These are phyloP conservation scores for Carassius auratus DNA, from an alignment of 2,113 vertebrate genomes.

Conservation along the genomic window DNA sequence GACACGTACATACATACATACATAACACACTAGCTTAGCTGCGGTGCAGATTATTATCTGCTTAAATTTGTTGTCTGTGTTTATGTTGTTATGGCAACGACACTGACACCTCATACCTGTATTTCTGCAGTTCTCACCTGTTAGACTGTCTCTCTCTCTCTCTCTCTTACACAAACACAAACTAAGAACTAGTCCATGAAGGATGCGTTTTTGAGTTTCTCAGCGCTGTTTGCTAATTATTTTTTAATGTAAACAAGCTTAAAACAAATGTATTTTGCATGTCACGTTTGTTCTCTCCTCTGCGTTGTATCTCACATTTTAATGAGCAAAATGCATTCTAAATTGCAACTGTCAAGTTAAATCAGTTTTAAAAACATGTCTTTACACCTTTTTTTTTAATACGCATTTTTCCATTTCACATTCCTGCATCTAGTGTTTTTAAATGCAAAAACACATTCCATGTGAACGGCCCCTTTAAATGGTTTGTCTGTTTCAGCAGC, in stretches of 20 bases:
- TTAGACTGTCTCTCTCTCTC: background rate
- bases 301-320: too few species aligned
- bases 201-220: too few species aligned
- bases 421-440: too few species aligned
- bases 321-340: too few species aligned
- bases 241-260: background rate
- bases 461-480: background rate
- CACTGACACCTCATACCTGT: constrained; percentile 19
- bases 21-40: constrained; percentile 13
- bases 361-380: too few species aligned
- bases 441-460: too few species aligned
- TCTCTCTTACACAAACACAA: constrained; percentile 32
- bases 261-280: too few species aligned
- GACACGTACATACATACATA: constrained; percentile 41
- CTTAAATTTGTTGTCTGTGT: constrained; percentile 14
- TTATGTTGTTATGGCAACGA: constrained; percentile 42
- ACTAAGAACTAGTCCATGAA: background rate
- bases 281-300: too few species aligned
- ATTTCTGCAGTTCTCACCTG: constrained; percentile 7
- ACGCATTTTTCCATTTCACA: too few species aligned
- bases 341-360: too few species aligned
- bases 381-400: too few species aligned
- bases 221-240: background rate
- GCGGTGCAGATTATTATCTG: constrained; percentile 14
- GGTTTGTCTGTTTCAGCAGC: background rate